phyloP scores from a whole-genome alignment of 2,888 invertebrate species.

The Arge pagana region DNA sequence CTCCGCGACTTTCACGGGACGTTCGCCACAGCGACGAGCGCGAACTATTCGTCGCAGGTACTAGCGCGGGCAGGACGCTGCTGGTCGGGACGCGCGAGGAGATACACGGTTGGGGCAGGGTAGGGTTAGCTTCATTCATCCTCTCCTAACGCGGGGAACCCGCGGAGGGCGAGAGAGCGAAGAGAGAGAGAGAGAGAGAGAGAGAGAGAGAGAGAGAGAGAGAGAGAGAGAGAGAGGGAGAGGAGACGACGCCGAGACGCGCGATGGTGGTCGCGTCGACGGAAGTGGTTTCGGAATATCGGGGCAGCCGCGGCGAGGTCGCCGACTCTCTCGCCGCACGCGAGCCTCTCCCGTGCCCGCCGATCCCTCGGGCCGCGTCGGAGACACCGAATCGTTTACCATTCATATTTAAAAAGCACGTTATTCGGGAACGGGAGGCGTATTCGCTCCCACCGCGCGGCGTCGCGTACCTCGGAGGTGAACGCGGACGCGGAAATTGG shows the following conservation, averaged over 20 bases:
- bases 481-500: conserved; percentile 38
- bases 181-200: conserved; percentile 4
- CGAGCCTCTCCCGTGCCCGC: neutral
- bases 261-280: conserved; percentile 12
- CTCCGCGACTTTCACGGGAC: no score
- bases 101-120: no score
- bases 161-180: conserved; percentile 11
- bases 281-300: no score
- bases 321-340: conserved; percentile 6
- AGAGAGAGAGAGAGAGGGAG: conserved; percentile 19
- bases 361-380: conserved; percentile 1
- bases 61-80: no score
- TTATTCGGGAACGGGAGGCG: conserved; percentile 15
- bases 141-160: conserved; percentile 25
- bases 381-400: no score
- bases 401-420: no score
- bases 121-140: conserved; percentile 24
- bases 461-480: no score
- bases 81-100: no score
- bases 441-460: conserved; percentile 13
- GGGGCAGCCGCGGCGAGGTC: no score
- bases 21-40: no score
- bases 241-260: neutral
- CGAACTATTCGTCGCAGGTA: no score
- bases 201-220: conserved; percentile 24